Percentiles rank a stretch among this genome's conserved stretches.
These are phyloP conservation scores for Yponomeuta plumbellus DNA, from an alignment of 2,888 invertebrate genomes.

Conservation along the genomic window DNA sequence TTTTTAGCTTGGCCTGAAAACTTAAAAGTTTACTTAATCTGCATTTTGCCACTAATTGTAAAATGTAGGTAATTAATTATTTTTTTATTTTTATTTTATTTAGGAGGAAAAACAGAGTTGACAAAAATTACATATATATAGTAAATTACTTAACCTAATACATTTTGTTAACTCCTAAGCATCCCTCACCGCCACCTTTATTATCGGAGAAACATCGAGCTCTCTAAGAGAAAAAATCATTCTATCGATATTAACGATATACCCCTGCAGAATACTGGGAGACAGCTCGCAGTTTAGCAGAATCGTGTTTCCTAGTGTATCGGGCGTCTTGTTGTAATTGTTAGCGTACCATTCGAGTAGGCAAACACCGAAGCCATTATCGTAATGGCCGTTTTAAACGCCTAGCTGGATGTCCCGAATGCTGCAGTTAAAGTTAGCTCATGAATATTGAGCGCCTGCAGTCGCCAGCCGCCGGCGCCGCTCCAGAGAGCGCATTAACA, in stretches of 20 bases:
- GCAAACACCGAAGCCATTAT: conserved; percentile 43
- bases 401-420: conserved; percentile 43
- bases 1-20: not conserved
- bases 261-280: not conserved
- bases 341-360: conserved; percentile 22
- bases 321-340: conserved; percentile 15
- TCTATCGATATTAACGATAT: not conserved
- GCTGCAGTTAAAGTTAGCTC: conserved; percentile 49
- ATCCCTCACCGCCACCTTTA: too few species aligned
- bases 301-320: not conserved
- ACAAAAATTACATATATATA: too few species aligned
- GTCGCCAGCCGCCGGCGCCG: conserved; percentile 21
- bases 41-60: not conserved
- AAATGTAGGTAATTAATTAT: too few species aligned
- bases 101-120: too few species aligned
- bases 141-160: too few species aligned
- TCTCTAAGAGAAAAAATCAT: too few species aligned
- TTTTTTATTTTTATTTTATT: too few species aligned
- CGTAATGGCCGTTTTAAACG: conserved; percentile 51
- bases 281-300: not conserved
- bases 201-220: too few species aligned
- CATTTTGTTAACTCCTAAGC: too few species aligned
- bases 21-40: not conserved
- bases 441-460: conserved; percentile 63
- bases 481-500: conserved; percentile 20